These are phyloP conservation scores for Echinarachnius parma DNA, from an alignment of 53 echinoderm and acorn worm species.

Conservation along the genomic window DNA sequence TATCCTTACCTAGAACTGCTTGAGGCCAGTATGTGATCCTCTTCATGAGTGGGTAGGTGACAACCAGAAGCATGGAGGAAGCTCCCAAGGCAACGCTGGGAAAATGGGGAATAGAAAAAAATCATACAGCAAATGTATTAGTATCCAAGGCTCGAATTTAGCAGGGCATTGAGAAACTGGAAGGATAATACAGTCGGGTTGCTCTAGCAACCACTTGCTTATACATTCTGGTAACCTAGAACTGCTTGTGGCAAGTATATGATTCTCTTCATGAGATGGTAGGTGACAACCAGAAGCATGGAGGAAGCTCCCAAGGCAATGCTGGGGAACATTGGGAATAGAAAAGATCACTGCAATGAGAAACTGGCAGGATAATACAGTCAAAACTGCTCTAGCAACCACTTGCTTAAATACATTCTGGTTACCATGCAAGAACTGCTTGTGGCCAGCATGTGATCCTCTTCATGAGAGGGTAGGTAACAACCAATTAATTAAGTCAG, in stretches of 20 bases:
- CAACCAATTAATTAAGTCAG: no score
- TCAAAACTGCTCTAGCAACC: no score
- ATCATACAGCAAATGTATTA: no score
- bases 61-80: conserved; percentile 70
- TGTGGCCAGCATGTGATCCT: conserved; percentile 96
- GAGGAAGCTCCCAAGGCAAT: conserved; percentile 74
- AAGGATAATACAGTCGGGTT: no score
- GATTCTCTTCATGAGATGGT: conserved; percentile 95
- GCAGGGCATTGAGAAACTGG: no score
- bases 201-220: no score
- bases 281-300: conserved; percentile 68
- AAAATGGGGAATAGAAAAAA: neutral
- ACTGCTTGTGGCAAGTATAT: conserved; percentile 94
- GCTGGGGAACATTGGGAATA: no score
- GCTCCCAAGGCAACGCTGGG: conserved; percentile 72
- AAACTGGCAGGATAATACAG: no score
- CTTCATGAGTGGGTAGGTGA: conserved; percentile 94
- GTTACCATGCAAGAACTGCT: conserved; percentile 53
- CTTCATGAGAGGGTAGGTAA: conserved; percentile 94
- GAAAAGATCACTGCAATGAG: no score
- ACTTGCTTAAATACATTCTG: neutral
- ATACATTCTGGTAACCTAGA: conserved; percentile 61
- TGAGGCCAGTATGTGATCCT: conserved; percentile 96
- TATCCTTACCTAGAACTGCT: conserved; percentile 69
- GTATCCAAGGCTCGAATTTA: no score